phyloP scores from a whole-genome alignment of 2,113 vertebrate genomes.

The Petaurus breviceps region DNA sequence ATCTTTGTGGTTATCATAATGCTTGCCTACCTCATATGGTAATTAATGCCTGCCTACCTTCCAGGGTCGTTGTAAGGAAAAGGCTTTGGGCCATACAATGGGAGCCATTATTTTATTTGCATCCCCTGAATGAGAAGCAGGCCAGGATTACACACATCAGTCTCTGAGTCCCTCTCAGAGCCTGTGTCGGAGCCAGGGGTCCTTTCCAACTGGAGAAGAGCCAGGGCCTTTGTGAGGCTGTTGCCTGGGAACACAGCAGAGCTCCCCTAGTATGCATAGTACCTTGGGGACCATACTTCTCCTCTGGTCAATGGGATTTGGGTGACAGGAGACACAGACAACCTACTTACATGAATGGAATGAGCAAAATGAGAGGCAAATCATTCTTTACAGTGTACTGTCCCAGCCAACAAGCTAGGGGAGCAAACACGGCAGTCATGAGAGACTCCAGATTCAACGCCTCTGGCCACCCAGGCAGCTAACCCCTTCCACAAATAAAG shows the following conservation, averaged over 20 bases:
- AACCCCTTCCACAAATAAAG: constrained; percentile 17
- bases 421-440: background rate
- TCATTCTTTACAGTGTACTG: background rate
- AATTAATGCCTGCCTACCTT: background rate
- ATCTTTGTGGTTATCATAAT: background rate
- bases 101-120: background rate
- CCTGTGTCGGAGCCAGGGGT: background rate
- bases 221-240: background rate
- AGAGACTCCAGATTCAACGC: background rate
- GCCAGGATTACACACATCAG: background rate
- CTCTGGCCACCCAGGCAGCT: background rate
- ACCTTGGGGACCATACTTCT: background rate
- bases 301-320: background rate
- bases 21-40: background rate
- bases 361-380: background rate
- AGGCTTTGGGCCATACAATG: background rate
- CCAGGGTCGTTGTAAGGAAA: background rate
- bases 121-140: background rate
- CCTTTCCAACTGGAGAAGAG: background rate
- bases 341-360: background rate
- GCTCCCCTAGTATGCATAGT: background rate
- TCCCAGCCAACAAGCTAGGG: background rate
- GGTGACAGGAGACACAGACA: background rate
- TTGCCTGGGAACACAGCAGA: background rate
- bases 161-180: background rate